These are phyloP conservation scores for Onchidella celtica DNA, from an alignment of 2,888 invertebrate species.

Conservation along the genomic window DNA sequence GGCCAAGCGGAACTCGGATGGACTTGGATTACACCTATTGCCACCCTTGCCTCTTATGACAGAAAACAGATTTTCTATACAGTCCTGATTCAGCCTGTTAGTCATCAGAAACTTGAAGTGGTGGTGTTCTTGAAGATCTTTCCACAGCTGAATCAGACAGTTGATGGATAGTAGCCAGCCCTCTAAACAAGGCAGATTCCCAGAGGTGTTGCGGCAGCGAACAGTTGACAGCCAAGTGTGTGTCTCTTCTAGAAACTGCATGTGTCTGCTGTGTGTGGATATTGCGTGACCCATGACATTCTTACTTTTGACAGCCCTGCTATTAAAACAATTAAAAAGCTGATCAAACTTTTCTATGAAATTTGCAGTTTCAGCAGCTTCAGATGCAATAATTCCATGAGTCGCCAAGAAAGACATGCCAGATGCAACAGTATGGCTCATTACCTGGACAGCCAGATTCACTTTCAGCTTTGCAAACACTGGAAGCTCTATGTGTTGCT, in stretches of 20 bases:
- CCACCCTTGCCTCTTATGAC: conserved; percentile 10
- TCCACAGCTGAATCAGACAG: background rate
- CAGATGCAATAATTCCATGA: background rate
- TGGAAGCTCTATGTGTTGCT: conserved; percentile 8
- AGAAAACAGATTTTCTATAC: conserved; percentile 7
- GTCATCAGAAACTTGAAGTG: background rate
- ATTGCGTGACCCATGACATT: background rate
- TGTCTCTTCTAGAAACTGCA: background rate
- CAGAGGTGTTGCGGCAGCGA: background rate
- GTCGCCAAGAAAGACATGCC: background rate
- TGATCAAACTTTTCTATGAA: background rate
- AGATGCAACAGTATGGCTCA: conserved; percentile 22
- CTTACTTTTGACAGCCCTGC: background rate
- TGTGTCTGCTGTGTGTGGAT: background rate
- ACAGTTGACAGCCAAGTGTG: background rate
- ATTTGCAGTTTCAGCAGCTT: background rate
- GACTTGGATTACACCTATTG: background rate
- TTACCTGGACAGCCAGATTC: conserved; percentile 8
- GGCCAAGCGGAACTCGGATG: background rate
- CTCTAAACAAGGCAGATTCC: conserved; percentile 1
- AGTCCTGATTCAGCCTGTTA: background rate
- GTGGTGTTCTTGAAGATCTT: background rate
- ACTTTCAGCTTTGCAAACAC: background rate
- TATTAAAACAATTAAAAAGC: background rate
- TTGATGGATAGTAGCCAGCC: background rate